These are phyloP conservation scores for Drosophila dives DNA, from an alignment of 2,888 invertebrate species.

Conservation along the genomic window DNA sequence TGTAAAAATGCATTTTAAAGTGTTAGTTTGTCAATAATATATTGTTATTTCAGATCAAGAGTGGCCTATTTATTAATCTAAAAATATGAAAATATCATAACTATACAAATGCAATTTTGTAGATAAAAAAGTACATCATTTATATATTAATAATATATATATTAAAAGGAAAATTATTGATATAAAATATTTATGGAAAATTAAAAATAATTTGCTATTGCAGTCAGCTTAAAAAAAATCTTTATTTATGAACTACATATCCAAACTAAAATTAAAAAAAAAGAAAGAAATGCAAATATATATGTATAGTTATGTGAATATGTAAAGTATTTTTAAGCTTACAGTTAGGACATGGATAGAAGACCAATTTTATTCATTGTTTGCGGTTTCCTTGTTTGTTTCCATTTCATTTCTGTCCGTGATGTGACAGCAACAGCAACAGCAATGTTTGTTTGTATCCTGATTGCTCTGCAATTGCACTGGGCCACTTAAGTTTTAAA, in stretches of 20 bases:
- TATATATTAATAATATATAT: background rate
- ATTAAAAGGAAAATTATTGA: too few relatives aligned
- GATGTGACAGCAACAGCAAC: conserved; percentile 15
- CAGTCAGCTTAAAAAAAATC: background rate
- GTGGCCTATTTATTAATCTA: background rate
- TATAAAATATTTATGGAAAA: background rate
- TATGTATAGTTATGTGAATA: background rate
- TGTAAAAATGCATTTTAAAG: background rate
- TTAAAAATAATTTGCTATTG: background rate
- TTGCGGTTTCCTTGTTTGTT: conserved; percentile 29
- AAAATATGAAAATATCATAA: background rate
- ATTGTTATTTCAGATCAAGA: too few relatives aligned
- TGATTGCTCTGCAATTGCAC: conserved; percentile 11
- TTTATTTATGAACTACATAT: background rate
- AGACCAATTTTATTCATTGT: conserved; percentile 6
- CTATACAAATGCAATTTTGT: too few relatives aligned
- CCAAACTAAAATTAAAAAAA: background rate
- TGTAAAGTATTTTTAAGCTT: conserved; percentile 8
- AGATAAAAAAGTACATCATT: too few relatives aligned
- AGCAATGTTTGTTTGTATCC: conserved; percentile 15
- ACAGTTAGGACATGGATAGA: conserved; percentile 21
- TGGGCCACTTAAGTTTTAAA: conserved; percentile 27
- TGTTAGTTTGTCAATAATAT: background rate
- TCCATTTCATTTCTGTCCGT: conserved; percentile 31
- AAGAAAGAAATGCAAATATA: background rate